These are phyloP conservation scores for Numenius arquata DNA, from an alignment of 2,113 vertebrate genomes.

Conservation along the genomic window DNA sequence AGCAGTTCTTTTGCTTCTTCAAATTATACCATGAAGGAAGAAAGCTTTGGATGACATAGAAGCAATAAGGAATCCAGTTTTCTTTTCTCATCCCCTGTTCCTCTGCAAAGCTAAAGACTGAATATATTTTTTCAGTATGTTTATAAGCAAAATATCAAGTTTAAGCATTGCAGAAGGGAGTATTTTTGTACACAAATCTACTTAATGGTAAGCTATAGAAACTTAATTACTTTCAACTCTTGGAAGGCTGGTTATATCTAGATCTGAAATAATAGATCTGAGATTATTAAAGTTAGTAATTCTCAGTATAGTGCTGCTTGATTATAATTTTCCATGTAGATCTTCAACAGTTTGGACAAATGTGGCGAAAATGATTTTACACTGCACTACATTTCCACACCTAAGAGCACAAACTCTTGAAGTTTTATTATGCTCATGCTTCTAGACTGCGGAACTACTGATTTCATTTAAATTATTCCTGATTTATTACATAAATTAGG, in stretches of 20 bases:
- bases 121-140: neutral
- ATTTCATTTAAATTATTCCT: neutral
- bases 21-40: neutral
- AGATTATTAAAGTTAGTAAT: constrained; percentile 27
- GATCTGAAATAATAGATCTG: constrained; percentile 36
- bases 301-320: constrained; percentile 21
- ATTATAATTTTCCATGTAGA: constrained; percentile 27
- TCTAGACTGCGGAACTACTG: neutral
- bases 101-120: neutral
- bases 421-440: neutral
- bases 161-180: constrained; percentile 1
- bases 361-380: neutral
- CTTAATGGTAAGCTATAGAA: neutral
- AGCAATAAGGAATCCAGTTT: neutral
- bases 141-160: neutral
- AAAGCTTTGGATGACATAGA: neutral
- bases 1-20: neutral
- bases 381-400: neutral
- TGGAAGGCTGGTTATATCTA: constrained; percentile 22
- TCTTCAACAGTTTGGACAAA: constrained; percentile 22
- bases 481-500: neutral
- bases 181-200: constrained; percentile 4
- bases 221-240: neutral
- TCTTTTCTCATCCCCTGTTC: neutral
- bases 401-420: neutral